These are phyloP conservation scores for Antedon bifida DNA, from an alignment of 35 echinoderm and acorn worm species.

Conservation along the genomic window DNA sequence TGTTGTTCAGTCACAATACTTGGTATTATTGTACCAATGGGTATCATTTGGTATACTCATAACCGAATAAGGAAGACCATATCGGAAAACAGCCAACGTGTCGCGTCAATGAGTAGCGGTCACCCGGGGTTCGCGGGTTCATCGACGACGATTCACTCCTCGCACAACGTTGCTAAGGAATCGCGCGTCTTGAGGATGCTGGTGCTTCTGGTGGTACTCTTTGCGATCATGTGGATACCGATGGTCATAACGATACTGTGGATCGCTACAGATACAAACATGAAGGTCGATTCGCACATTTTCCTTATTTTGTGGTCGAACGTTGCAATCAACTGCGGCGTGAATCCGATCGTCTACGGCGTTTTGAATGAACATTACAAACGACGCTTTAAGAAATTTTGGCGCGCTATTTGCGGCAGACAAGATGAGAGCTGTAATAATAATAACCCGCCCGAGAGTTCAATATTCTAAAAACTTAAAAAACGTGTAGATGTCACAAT, in stretches of 20 bases:
- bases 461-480: no score
- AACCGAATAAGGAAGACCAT: background rate
- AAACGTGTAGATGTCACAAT: no score
- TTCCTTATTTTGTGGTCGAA: background rate
- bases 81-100: background rate
- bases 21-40: background rate
- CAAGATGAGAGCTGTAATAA: background rate
- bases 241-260: background rate
- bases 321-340: background rate
- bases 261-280: background rate
- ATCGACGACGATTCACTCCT: no score
- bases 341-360: background rate
- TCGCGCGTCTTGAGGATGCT: background rate
- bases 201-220: background rate
- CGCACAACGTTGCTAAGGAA: background rate
- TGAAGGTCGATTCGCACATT: background rate
- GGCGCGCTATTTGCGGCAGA: background rate
- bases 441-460: no score
- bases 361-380: background rate
- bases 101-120: background rate
- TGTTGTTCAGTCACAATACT: background rate
- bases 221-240: background rate
- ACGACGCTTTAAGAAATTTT: background rate
- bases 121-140: background rate
- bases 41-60: background rate